Conservation (phyloP, 2,797 vertebrate species). For the Oreochromis grahami region DNA sequence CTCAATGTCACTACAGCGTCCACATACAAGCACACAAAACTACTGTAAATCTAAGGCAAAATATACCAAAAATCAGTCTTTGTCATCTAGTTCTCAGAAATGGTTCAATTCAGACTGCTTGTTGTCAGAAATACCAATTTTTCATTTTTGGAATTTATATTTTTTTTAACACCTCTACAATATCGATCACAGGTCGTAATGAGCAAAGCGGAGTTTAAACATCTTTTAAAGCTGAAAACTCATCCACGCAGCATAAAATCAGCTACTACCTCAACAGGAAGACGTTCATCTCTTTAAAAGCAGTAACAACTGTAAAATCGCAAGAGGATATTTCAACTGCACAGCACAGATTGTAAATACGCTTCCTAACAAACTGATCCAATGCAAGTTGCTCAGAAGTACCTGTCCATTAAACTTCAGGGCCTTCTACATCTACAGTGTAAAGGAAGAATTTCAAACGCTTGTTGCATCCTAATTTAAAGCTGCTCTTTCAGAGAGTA, state of each 20-base stretch:
- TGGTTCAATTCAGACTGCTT: background rate
- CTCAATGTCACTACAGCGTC: constrained; percentile 14
- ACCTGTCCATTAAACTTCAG: background rate
- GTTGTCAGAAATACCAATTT: background rate
- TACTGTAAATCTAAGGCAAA: background rate
- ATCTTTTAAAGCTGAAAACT: background rate
- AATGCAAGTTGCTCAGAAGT: background rate
- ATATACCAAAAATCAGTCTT: background rate
- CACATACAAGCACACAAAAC: background rate
- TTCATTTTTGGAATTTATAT: background rate
- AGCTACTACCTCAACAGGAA: background rate
- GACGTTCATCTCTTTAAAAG: background rate
- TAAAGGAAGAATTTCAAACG: constrained; percentile 7
- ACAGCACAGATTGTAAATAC: background rate
- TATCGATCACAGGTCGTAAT: background rate
- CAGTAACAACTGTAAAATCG: background rate
- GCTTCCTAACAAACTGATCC: background rate
- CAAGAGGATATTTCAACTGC: background rate
- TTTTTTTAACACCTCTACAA: background rate
- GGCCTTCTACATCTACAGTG: constrained; percentile 28
- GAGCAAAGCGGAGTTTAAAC: background rate
- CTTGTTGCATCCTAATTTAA: constrained; percentile 11
- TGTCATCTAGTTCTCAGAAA: background rate
- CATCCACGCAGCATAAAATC: background rate
- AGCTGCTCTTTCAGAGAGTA: constrained; percentile 11